Percentiles rank a stretch among this genome's conserved stretches.
These are phyloP conservation scores for Leucophora obtusa DNA, from an alignment of 2,888 invertebrate genomes.

Conservation along the genomic window DNA sequence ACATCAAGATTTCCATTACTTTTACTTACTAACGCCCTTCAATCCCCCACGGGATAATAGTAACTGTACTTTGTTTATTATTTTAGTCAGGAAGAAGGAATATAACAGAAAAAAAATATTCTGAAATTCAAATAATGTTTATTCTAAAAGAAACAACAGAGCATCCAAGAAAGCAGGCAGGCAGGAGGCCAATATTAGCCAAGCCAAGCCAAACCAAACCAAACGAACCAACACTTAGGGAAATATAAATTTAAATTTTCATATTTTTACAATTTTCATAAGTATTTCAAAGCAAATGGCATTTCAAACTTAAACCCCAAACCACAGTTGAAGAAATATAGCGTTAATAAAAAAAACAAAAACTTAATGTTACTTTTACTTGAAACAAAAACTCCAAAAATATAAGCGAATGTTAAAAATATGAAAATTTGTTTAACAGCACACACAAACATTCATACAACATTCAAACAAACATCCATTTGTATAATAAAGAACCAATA, in stretches of 20 bases:
- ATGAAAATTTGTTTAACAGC: not conserved
- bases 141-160: slow-evolving; percentile 18
- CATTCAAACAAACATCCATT: not conserved
- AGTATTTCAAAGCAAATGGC: slow-evolving; percentile 16
- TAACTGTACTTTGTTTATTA: slow-evolving; percentile 12
- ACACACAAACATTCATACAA: not conserved
- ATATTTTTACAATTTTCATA: slow-evolving; percentile 28
- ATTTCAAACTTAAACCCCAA: not conserved
- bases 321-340: not conserved
- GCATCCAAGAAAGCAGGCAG: not conserved
- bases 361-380: not conserved
- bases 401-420: not conserved
- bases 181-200: slow-evolving; percentile 43
- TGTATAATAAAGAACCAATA: slow-evolving; percentile 39
- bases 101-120: slow-evolving; percentile 14
- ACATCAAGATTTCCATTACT: not conserved
- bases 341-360: not conserved
- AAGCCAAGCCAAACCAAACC: slow-evolving; percentile 43
- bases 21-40: not conserved
- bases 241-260: slow-evolving; percentile 60
- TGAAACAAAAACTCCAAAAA: slow-evolving; percentile 16
- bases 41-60: slow-evolving; percentile 31
- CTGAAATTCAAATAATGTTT: slow-evolving; percentile 45
- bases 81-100: not conserved
- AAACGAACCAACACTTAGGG: slow-evolving; percentile 56